Percentiles rank a stretch among this genome's conserved stretches.
Conservation (phyloP, 2,797 vertebrate species). For the Garrulus glandarius region DNA sequence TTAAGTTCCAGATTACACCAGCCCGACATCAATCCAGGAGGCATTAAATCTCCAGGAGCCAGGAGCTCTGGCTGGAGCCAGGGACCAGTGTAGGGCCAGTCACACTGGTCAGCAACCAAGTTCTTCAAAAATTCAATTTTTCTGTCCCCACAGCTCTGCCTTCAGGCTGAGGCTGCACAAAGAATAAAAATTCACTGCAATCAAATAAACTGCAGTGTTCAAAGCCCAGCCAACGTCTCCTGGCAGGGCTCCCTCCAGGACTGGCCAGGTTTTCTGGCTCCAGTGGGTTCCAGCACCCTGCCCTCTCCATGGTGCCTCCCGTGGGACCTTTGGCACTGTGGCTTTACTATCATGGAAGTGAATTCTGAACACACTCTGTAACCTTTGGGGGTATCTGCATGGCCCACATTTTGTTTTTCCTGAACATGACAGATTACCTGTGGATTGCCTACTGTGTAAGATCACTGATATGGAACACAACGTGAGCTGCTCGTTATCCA, state of each 20-base stretch:
- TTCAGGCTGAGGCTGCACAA: background rate
- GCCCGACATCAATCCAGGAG: background rate
- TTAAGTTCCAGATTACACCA: background rate
- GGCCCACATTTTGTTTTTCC: conserved; percentile 23
- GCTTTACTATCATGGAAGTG: background rate
- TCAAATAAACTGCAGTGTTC: background rate
- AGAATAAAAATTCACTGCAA: background rate
- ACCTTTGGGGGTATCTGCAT: conserved; percentile 49
- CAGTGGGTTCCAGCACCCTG: background rate
- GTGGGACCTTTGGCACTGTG: background rate
- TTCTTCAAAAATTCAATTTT: background rate
- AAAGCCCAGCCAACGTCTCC: background rate
- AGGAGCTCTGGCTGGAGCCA: background rate
- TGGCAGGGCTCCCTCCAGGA: background rate
- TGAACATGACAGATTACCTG: conserved; percentile 58
- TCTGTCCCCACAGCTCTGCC: background rate
- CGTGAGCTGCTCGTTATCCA: conserved; percentile 19
- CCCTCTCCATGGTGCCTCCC: background rate
- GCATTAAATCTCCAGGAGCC: background rate
- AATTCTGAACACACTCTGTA: background rate
- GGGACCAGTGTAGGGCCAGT: background rate
- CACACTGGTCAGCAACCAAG: background rate
- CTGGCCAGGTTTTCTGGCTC: background rate
- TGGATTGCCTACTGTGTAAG: conserved; percentile 42
- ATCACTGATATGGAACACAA: conserved; percentile 53